phyloP scores from a whole-genome alignment of 2,797 vertebrate species.

The Agapornis canus region DNA sequence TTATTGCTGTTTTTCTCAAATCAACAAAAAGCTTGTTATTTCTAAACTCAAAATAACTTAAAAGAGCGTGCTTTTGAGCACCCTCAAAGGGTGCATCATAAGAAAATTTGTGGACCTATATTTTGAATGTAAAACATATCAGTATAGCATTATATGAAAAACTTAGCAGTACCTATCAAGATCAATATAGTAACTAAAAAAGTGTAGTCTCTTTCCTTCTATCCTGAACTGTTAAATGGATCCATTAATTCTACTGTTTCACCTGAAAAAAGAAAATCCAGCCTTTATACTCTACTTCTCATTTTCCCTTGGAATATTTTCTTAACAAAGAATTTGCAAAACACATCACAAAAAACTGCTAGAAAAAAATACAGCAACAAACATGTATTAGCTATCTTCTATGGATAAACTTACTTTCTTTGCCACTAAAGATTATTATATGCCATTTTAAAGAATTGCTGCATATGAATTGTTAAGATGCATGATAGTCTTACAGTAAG shows the following conservation, averaged over 20 bases:
- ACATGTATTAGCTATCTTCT: neutral
- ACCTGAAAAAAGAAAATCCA: neutral
- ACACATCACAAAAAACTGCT: neutral
- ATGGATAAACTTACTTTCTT: neutral
- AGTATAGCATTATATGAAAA: neutral
- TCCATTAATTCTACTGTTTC: constrained; percentile 16
- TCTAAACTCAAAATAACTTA: neutral
- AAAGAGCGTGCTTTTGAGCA: neutral
- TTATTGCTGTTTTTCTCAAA: neutral
- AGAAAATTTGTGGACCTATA: neutral
- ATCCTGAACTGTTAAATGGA: neutral
- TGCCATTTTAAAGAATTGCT: neutral
- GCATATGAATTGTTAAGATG: neutral
- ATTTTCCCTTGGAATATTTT: neutral
- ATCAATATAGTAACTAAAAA: neutral
- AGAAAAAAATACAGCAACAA: neutral
- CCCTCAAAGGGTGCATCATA: neutral
- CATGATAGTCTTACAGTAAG: neutral
- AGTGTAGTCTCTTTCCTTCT: neutral
- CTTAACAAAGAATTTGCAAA: neutral
- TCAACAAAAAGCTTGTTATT: neutral
- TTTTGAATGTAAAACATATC: neutral
- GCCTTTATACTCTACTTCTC: neutral
- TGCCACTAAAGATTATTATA: neutral
- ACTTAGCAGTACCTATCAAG: neutral